Percentiles rank a stretch among this genome's conserved stretches.
These are phyloP conservation scores for Tychaedon coryphoeus DNA, from an alignment of 2,113 vertebrate species.

Conservation along the genomic window DNA sequence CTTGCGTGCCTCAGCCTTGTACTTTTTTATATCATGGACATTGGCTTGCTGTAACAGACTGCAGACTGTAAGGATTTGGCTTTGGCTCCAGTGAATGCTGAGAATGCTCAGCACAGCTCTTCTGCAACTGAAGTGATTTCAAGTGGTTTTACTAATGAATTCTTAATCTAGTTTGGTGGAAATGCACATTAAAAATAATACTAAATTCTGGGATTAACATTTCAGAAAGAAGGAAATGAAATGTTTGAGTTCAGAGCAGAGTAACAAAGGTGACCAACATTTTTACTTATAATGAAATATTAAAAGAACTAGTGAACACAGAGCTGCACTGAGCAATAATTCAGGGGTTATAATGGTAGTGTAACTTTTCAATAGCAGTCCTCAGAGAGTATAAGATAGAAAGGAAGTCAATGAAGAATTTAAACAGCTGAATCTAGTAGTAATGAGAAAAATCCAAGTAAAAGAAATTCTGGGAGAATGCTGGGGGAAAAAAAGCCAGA, in stretches of 20 bases:
- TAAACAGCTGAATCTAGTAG: neutral
- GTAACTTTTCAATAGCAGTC: neutral
- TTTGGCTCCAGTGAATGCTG: neutral
- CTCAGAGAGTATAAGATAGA: neutral
- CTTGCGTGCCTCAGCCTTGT: neutral
- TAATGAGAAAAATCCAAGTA: neutral
- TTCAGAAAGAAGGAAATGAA: slow-evolving; percentile 1
- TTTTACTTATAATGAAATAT: neutral
- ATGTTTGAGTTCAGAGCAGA: neutral
- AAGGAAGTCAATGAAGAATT: neutral
- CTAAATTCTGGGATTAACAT: neutral
- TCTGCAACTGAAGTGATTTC: neutral
- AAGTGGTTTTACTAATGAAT: neutral
- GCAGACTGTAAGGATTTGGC: neutral
- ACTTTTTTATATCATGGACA: neutral
- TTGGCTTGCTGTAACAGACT: neutral
- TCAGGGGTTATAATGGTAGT: neutral
- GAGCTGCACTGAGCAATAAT: neutral
- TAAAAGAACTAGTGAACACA: neutral
- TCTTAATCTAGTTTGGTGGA: neutral
- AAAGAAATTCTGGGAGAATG: neutral
- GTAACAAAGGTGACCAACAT: neutral
- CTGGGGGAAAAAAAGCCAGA: neutral
- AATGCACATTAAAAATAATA: neutral
- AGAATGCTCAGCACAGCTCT: neutral